Evolutionary conservation across 2,888 invertebrate genomes (phyloP).

Genomic region (Mantis religiosa): DNA sequence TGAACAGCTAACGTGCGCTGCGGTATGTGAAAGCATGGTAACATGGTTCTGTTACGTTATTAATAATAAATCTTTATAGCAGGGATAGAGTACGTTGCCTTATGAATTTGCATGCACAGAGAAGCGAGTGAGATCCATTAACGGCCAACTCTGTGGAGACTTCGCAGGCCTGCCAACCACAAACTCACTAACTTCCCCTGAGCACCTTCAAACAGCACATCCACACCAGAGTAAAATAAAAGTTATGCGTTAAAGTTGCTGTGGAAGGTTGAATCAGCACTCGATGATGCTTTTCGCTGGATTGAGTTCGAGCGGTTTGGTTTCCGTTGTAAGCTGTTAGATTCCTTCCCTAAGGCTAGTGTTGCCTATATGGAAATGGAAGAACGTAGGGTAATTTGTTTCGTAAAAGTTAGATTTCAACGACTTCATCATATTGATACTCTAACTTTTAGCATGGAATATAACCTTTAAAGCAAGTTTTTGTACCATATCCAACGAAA

Average conservation of each 20-base stretch:
- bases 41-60: neutral
- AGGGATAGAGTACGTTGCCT: neutral
- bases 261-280: neutral
- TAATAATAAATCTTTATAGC: neutral
- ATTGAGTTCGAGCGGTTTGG: neutral
- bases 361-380: neutral
- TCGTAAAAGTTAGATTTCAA: too few relatives aligned
- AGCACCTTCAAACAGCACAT: neutral
- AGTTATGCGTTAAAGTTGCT: neutral
- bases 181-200: neutral
- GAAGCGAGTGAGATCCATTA: neutral
- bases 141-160: neutral
- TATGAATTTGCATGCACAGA: neutral
- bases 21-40: neutral
- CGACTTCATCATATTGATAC: too few relatives aligned
- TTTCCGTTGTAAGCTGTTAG: neutral
- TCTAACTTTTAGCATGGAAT: too few relatives aligned
- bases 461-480: too few relatives aligned
- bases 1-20: neutral
- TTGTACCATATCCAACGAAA: too few relatives aligned
- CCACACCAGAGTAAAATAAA: neutral
- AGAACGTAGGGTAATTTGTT: too few relatives aligned
- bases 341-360: neutral
- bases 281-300: neutral
- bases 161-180: neutral